phyloP scores from a whole-genome alignment of 2,888 invertebrate genomes.

The Alviniconcha strummeri region DNA sequence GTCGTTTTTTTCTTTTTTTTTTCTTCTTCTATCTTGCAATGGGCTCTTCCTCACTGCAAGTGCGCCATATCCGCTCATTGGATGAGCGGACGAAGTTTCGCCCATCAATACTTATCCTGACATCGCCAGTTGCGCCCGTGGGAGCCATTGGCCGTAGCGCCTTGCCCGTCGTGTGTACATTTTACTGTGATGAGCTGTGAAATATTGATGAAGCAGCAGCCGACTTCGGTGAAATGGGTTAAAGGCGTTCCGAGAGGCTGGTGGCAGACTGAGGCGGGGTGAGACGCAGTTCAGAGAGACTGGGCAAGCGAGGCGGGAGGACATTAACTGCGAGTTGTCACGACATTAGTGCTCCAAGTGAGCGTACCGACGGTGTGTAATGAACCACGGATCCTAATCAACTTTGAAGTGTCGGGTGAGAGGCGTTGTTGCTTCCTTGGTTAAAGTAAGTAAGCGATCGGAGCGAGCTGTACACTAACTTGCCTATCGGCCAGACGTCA shows the following conservation, averaged over 20 bases:
- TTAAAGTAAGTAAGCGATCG: background rate
- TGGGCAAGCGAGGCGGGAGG: slow-evolving; percentile 2
- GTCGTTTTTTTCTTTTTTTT: background rate
- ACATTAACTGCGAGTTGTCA: slow-evolving; percentile 13
- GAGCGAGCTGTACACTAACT: background rate
- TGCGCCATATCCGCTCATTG: background rate
- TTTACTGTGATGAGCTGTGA: slow-evolving; percentile 27
- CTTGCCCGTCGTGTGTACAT: slow-evolving; percentile 24
- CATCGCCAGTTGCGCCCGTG: slow-evolving; percentile 14
- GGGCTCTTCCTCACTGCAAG: background rate
- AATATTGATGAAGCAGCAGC: slow-evolving; percentile 21
- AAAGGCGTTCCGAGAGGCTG: slow-evolving; percentile 14
- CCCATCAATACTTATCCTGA: slow-evolving; percentile 21
- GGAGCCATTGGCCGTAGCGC: slow-evolving; percentile 16
- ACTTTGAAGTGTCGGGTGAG: slow-evolving; percentile 14
- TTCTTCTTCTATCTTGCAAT: background rate
- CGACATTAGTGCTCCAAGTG: background rate
- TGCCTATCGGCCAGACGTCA: background rate
- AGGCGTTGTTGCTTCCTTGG: background rate
- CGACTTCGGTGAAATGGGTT: slow-evolving; percentile 21
- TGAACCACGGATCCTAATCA: slow-evolving; percentile 13
- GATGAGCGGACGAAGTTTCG: background rate
- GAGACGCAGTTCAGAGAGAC: slow-evolving; percentile 16
- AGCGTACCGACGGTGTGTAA: background rate
- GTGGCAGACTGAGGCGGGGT: background rate